Conservation (phyloP, 2,797 vertebrate species). For the Botia almorhae region DNA sequence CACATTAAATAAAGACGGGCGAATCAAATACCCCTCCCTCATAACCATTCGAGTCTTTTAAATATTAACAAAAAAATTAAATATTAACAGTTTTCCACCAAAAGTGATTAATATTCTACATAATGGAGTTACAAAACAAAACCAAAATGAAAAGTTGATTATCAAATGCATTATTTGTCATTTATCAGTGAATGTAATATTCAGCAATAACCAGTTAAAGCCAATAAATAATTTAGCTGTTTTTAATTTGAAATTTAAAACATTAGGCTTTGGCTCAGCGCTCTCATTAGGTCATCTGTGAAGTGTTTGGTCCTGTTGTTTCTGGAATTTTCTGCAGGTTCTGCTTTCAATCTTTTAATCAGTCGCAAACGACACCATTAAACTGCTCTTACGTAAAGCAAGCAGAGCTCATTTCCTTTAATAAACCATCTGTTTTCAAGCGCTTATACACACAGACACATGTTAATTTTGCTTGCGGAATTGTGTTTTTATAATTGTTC, state of each 20-base stretch:
- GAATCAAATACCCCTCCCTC: conserved; percentile 12
- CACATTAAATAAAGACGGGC: conserved; percentile 40
- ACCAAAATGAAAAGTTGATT: too few species aligned
- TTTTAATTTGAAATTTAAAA: background rate
- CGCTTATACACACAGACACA: conserved; percentile 12
- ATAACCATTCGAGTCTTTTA: background rate
- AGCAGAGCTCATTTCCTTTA: conserved; percentile 46
- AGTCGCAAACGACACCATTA: conserved; percentile 53
- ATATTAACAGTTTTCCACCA: background rate
- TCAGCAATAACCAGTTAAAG: background rate
- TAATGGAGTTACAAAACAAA: conserved; percentile 5
- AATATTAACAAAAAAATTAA: background rate
- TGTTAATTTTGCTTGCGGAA: conserved; percentile 40
- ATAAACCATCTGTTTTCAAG: conserved; percentile 52
- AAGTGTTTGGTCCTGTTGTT: conserved; percentile 13
- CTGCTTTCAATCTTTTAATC: conserved; percentile 15
- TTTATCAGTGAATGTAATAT: background rate
- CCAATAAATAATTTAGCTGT: background rate
- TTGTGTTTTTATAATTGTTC: conserved; percentile 55
- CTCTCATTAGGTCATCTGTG: conserved; percentile 1
- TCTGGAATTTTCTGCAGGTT: conserved; percentile 23
- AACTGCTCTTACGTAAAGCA: conserved; percentile 47
- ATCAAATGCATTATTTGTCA: conserved; percentile 1
- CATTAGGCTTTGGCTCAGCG: background rate
- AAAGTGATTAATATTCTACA: background rate